phyloP scores from a whole-genome alignment of 2,113 vertebrate species.

The Carassius gibelio region DNA sequence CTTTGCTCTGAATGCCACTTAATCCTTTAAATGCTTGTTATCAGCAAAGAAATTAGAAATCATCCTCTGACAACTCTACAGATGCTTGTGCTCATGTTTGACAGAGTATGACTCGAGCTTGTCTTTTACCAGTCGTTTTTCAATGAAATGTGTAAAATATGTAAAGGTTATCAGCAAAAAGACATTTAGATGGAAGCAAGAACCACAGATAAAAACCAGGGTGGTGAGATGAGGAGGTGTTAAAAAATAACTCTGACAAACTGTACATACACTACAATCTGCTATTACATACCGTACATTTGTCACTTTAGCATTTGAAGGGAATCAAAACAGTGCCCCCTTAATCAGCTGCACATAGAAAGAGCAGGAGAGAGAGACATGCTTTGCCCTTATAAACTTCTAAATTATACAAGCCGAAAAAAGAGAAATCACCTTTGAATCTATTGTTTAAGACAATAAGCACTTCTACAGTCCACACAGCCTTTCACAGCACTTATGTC shows the following conservation, averaged over 20 bases:
- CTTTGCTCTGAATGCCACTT: constrained; percentile 25
- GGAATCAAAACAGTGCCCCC: constrained; percentile 83
- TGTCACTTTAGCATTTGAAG: neutral
- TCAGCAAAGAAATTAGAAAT: constrained; percentile 34
- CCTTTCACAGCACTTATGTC: constrained; percentile 63
- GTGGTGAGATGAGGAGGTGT: constrained; percentile 57
- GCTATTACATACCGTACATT: neutral
- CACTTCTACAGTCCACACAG: constrained; percentile 66
- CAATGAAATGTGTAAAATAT: constrained; percentile 27
- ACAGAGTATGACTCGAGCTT: constrained; percentile 1
- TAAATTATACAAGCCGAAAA: neutral
- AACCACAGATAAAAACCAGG: constrained; percentile 38
- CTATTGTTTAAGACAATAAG: constrained; percentile 67
- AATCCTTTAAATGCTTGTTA: constrained; percentile 37
- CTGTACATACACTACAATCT: neutral
- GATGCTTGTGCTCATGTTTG: constrained; percentile 25
- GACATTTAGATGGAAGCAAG: neutral
- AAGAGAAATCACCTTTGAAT: constrained; percentile 41
- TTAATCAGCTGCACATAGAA: constrained; percentile 83
- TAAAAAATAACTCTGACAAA: constrained; percentile 64
- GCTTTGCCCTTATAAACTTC: neutral
- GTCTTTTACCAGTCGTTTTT: constrained; percentile 10
- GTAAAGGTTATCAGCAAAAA: constrained; percentile 4
- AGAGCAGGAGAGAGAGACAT: neutral
- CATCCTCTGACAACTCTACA: constrained; percentile 35